These are phyloP conservation scores for Marronus borbonicus DNA, from an alignment of 2,888 invertebrate genomes.

Conservation along the genomic window DNA sequence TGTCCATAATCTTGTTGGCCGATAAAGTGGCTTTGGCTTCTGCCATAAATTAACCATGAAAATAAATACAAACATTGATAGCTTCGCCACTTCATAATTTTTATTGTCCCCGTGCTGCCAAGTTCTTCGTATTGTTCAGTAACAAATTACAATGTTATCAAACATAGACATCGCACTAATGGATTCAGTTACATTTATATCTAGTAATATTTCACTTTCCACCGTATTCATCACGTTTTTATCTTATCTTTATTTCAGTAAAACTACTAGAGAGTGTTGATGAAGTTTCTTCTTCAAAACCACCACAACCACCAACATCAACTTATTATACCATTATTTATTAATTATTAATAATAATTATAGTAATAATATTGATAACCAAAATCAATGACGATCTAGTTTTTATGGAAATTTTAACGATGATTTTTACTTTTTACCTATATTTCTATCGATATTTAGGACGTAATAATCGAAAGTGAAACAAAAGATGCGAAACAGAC, in stretches of 20 bases:
- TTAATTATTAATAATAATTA: slow-evolving; percentile 20
- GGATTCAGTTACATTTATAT: neutral
- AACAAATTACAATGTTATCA: neutral
- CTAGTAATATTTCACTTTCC: slow-evolving; percentile 10
- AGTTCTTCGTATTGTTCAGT: too few species aligned
- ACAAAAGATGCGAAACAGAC: slow-evolving; percentile 4
- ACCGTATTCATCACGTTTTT: slow-evolving; percentile 16
- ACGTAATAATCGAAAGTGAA: slow-evolving; percentile 16
- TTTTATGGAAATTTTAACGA: slow-evolving; percentile 42
- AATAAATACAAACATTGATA: too few species aligned
- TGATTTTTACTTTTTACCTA: slow-evolving; percentile 45
- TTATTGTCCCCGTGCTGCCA: too few species aligned
- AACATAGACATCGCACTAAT: too few species aligned
- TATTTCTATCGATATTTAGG: slow-evolving; percentile 41
- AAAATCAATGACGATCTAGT: slow-evolving; percentile 42
- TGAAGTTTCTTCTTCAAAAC: slow-evolving; percentile 20
- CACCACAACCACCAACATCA: slow-evolving; percentile 27
- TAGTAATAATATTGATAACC: slow-evolving; percentile 20
- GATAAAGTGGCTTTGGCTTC: too few species aligned
- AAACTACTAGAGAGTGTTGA: slow-evolving; percentile 22
- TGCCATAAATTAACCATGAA: too few species aligned
- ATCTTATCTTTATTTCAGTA: slow-evolving; percentile 34
- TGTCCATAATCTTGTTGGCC: too few species aligned
- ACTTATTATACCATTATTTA: slow-evolving; percentile 38
- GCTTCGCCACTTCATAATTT: too few species aligned